Evolutionary conservation across 2,113 vertebrate species (phyloP).

Genomic region (Hypocryptadius cinnamomeus): DNA sequence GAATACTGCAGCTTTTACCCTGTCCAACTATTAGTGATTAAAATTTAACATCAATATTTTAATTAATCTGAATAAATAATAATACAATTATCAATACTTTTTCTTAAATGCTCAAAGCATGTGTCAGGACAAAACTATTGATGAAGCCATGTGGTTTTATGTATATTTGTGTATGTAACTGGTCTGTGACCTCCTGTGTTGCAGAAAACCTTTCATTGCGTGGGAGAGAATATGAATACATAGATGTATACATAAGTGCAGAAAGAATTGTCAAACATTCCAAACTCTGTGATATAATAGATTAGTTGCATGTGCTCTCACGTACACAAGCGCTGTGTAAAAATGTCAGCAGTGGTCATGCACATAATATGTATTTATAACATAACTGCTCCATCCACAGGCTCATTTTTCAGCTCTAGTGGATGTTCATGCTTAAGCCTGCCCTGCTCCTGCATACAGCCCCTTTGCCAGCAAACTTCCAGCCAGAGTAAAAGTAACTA

Average conservation of each 20-base stretch:
- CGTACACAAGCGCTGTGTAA: accelerated
- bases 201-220: background rate
- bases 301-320: background rate
- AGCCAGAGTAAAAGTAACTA: background rate
- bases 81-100: background rate
- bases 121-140: background rate
- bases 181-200: background rate
- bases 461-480: background rate
- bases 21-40: background rate
- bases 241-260: background rate
- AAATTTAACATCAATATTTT: background rate
- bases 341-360: background rate
- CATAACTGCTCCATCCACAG: background rate
- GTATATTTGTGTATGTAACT: background rate
- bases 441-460: accelerated
- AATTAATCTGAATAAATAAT: background rate
- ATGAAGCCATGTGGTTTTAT: background rate
- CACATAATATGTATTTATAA: background rate
- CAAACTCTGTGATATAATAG: background rate
- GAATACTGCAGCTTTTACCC: background rate
- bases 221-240: background rate
- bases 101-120: background rate
- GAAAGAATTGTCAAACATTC: background rate
- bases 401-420: background rate
- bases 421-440: background rate